Evolutionary conservation across 2,888 invertebrate species (phyloP), one percentile per base, ranked within the genome.

Genomic region (Drosophila peninsularis): DNA sequence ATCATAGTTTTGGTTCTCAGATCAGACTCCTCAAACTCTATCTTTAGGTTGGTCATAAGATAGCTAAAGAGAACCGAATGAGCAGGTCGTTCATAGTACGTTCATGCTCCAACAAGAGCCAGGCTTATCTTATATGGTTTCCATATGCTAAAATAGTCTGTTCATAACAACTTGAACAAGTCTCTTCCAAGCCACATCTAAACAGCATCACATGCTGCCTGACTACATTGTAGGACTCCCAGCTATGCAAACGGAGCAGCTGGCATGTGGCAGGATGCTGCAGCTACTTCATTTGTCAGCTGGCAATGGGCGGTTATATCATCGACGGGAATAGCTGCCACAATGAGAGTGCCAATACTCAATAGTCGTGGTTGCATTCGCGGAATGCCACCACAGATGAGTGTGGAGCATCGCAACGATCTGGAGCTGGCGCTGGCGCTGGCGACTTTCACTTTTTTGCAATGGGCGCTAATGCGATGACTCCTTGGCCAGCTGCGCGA

Each of bases 361-460:
- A 30, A 37, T 34, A n/a, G 50, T 39, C 19, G 42, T 39, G 21
- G 34, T 39, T 45, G 50, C 39, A 61, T 60, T 49, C 36, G 56
- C 34, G 47, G 45, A 60, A 63, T 63, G 69, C 62, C 47, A 41
- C 19, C 50, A 39, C 30, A 52, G 32, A 14, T 21, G 30, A 64
- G 61, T 62, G 57, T 64, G 65, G 50, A 42, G 53, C 55, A 71
- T 68, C 39, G 67, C 66, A 63, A 62, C 52, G 47, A 19, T 34
- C 32, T 52, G 37, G 34, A 34, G 47, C 52, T 53, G 39, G 11
- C 10, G 36, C 39, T 37, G 24, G 34, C 53, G 62, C 50, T 3
- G 27, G 42, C 14, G 4, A 39, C 86, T 86, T 85, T 85, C 87
- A 86, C 87, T 85, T 78, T 85, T 75, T 76, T 72, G 32, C 42